Percentiles rank a stretch among this genome's conserved stretches.
phyloP scores from a whole-genome alignment of 2,113 vertebrate species.

The Lynx canadensis region DNA sequence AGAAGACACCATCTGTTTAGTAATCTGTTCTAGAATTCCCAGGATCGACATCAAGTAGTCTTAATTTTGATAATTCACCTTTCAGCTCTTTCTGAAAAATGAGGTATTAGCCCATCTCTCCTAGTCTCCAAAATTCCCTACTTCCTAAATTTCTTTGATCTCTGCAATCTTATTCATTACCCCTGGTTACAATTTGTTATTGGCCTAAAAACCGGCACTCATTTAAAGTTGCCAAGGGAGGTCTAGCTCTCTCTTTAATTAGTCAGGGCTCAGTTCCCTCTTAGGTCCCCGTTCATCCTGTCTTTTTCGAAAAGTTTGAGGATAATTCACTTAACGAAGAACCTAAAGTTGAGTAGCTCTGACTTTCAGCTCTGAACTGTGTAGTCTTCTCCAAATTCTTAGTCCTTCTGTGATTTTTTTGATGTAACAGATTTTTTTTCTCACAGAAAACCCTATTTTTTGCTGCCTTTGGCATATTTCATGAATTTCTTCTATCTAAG shows the following conservation, averaged over 20 bases:
- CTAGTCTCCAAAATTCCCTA: background rate
- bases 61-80: constrained; percentile 25
- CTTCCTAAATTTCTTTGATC: constrained; percentile 20
- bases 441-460: background rate
- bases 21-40: constrained; percentile 68
- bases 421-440: background rate
- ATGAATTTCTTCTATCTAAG: constrained; percentile 1
- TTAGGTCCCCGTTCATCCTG: background rate
- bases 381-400: background rate
- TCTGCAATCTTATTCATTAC: background rate
- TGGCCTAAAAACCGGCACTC: background rate
- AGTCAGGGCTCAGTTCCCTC: background rate
- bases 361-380: background rate
- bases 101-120: background rate
- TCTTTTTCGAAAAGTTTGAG: background rate
- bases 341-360: background rate
- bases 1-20: constrained; percentile 67
- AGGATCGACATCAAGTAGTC: constrained; percentile 18
- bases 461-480: background rate
- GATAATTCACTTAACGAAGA: background rate
- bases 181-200: background rate
- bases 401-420: constrained; percentile 14
- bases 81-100: constrained; percentile 39
- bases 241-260: background rate
- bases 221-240: background rate